phyloP scores from a whole-genome alignment of 2,113 vertebrate species.

The Sander vitreus region DNA sequence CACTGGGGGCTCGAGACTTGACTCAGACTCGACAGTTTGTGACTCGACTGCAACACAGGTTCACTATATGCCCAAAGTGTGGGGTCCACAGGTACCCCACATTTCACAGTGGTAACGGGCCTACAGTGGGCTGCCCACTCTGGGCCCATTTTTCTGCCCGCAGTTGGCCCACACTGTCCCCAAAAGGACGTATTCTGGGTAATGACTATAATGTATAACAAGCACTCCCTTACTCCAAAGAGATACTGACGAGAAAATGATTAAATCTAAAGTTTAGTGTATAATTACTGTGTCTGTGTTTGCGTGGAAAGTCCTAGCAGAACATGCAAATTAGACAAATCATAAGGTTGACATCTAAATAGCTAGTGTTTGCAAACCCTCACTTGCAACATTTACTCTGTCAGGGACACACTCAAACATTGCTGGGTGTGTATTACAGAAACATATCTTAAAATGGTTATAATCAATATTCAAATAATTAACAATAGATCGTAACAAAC shows the following conservation, averaged over 20 bases:
- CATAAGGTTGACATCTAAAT: conserved; percentile 15
- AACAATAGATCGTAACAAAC: background rate
- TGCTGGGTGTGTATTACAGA: background rate
- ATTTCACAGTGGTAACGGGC: too few relatives aligned
- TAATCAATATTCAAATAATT: background rate
- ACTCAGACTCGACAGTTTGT: too few relatives aligned
- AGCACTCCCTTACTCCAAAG: background rate
- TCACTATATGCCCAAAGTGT: too few relatives aligned
- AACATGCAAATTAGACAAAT: conserved; percentile 25
- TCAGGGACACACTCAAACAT: background rate
- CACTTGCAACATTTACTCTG: background rate
- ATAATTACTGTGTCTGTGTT: background rate
- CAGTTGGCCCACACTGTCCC: too few relatives aligned
- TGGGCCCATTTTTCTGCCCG: too few relatives aligned
- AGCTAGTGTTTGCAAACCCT: background rate
- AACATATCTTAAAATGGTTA: background rate
- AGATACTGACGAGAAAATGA: background rate
- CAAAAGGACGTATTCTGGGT: too few relatives aligned
- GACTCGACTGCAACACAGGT: too few relatives aligned
- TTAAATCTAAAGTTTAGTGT: background rate
- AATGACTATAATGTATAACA: too few relatives aligned
- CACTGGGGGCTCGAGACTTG: too few relatives aligned
- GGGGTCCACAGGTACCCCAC: too few relatives aligned
- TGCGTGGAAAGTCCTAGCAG: background rate
- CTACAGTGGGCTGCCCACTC: too few relatives aligned